These are phyloP conservation scores for Nycticryphes semicollaris DNA, from an alignment of 2,113 vertebrate genomes.

Conservation along the genomic window DNA sequence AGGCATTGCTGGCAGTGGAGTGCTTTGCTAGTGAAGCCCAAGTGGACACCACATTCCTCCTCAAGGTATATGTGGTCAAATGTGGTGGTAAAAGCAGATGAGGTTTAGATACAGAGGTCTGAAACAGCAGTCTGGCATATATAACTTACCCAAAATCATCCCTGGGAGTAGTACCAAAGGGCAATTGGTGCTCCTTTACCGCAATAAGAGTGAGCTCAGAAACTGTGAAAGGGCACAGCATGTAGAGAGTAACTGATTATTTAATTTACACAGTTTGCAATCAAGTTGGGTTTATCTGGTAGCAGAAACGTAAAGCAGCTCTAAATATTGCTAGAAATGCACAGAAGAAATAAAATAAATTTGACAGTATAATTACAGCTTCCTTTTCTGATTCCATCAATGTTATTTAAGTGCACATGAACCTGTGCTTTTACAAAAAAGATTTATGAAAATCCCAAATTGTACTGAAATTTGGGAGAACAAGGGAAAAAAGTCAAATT, in stretches of 20 bases:
- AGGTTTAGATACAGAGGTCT: background rate
- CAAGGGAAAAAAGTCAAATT: background rate
- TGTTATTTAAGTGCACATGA: background rate
- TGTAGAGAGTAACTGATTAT: background rate
- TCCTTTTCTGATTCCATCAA: constrained; percentile 24
- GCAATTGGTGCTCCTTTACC: background rate
- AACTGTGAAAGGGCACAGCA: background rate
- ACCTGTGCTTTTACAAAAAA: constrained; percentile 22
- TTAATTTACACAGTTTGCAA: constrained; percentile 43
- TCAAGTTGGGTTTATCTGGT: constrained; percentile 8
- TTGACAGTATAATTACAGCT: constrained; percentile 54
- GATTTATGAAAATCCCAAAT: constrained; percentile 13
- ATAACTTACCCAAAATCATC: background rate
- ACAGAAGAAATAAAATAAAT: constrained; percentile 43
- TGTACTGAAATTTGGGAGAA: background rate
- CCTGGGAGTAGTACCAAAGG: background rate
- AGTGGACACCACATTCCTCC: background rate
- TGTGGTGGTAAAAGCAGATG: background rate
- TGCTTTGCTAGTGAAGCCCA: fast-evolving
- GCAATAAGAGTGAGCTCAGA: background rate
- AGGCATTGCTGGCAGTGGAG: background rate
- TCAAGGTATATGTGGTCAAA: background rate
- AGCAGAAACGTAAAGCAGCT: background rate
- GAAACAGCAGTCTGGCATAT: background rate
- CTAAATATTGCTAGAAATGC: constrained; percentile 48